Evolutionary conservation across 2,113 vertebrate genomes (phyloP).

Genomic region (Pygoscelis adeliae): DNA sequence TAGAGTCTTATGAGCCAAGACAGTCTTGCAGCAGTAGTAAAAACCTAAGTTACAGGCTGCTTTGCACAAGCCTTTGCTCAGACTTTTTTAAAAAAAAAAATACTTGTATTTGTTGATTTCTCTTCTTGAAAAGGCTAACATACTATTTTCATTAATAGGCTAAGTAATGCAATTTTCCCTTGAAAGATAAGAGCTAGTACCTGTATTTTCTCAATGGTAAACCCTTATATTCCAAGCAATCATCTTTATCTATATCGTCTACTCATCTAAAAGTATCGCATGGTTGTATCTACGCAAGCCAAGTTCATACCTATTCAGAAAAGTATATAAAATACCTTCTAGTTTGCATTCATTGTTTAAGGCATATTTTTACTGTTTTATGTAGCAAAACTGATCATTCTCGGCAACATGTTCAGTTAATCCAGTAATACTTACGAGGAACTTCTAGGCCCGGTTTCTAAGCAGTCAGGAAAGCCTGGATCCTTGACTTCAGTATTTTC

Average conservation of each 20-base stretch:
- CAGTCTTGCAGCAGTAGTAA: background rate
- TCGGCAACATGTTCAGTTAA: background rate
- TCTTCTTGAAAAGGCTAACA: background rate
- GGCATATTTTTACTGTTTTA: background rate
- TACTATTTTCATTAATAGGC: background rate
- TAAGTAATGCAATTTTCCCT: background rate
- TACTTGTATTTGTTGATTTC: background rate
- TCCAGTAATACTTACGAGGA: background rate
- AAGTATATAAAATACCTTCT: background rate
- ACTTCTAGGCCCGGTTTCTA: background rate
- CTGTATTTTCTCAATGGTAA: background rate
- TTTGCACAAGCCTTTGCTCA: background rate
- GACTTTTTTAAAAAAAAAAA: background rate
- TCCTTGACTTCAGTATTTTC: background rate
- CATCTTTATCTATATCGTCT: background rate
- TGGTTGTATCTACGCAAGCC: background rate
- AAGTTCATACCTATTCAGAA: background rate
- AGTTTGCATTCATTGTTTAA: background rate
- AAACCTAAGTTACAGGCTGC: background rate
- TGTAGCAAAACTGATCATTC: background rate
- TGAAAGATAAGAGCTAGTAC: background rate
- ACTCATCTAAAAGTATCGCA: background rate
- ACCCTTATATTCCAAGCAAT: background rate
- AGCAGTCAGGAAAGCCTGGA: background rate
- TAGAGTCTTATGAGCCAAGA: background rate